phyloP scores from a whole-genome alignment of 2,797 vertebrate species.

The Cheirogaleus major region DNA sequence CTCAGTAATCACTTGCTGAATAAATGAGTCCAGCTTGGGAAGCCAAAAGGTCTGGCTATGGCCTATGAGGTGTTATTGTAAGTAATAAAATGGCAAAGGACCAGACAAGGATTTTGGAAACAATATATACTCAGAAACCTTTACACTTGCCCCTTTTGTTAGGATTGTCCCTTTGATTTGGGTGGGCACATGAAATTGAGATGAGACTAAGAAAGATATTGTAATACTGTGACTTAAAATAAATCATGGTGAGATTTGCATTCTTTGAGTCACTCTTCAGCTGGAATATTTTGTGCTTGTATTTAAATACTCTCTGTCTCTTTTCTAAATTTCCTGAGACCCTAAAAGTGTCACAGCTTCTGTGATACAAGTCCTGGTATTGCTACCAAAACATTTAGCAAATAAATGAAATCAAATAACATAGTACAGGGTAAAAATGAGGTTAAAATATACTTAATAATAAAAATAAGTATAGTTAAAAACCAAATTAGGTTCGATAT shows the following conservation, averaged over 20 bases:
- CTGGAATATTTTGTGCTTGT: constrained; percentile 29
- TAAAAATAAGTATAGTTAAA: background rate
- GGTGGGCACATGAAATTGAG: background rate
- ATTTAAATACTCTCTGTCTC: background rate
- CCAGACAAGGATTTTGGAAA: background rate
- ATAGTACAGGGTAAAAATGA: background rate
- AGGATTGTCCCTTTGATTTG: background rate
- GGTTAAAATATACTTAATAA: background rate
- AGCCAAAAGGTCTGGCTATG: background rate
- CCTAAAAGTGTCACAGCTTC: background rate
- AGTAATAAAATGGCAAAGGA: background rate
- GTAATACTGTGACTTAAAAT: constrained; percentile 29
- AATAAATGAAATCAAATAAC: constrained; percentile 22
- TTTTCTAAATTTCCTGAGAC: constrained; percentile 30
- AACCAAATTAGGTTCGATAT: background rate
- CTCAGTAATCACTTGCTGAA: background rate
- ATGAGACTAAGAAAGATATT: background rate
- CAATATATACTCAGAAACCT: background rate
- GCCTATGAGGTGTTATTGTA: background rate
- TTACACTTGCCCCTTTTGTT: background rate
- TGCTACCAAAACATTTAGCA: background rate
- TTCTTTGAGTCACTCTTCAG: constrained; percentile 23
- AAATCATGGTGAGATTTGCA: constrained; percentile 23
- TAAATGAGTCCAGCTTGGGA: background rate
- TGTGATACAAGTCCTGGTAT: background rate